Conservation (phyloP, 1,140 invertebrate species). For the Drosophila prosaltans region DNA sequence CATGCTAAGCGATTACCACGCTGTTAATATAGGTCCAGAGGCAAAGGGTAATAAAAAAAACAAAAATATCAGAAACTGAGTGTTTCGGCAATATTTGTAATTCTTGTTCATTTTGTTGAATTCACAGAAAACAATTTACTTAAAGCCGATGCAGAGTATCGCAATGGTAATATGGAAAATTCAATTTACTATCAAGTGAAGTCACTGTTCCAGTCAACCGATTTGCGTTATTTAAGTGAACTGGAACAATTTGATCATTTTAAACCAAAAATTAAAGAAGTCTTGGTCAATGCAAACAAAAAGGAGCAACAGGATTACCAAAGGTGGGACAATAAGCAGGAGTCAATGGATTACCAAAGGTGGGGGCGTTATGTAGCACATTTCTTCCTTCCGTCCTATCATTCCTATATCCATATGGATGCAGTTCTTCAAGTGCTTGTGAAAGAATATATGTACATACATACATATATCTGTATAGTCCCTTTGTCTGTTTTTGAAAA, state of each 20-base stretch:
- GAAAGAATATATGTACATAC: too few relatives aligned
- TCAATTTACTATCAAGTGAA: conserved; percentile 75
- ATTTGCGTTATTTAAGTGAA: conserved; percentile 58
- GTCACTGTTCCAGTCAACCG: conserved; percentile 60
- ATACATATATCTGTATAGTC: too few relatives aligned
- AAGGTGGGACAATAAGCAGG: conserved; percentile 33
- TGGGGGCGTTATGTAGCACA: too few relatives aligned
- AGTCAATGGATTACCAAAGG: too few relatives aligned
- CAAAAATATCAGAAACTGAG: too few relatives aligned
- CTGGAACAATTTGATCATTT: conserved; percentile 32
- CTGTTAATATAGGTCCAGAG: conserved; percentile 54
- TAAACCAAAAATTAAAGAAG: conserved; percentile 17
- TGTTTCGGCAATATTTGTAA: not conserved
- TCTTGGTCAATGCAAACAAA: conserved; percentile 40
- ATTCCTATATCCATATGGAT: too few relatives aligned
- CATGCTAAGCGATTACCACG: conserved; percentile 17
- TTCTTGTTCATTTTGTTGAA: not conserved
- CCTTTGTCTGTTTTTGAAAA: too few relatives aligned
- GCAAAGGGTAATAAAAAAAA: conserved; percentile 47
- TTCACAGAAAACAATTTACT: conserved; percentile 61
- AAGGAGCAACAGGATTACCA: conserved; percentile 54
- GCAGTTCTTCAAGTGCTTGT: too few relatives aligned
- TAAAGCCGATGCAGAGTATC: conserved; percentile 65
- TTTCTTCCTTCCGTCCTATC: too few relatives aligned
- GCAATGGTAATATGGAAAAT: conserved; percentile 53